Percentiles rank a stretch among this genome's conserved stretches.
Evolutionary conservation across 2,797 vertebrate genomes (phyloP).

Genomic region (Xyrichtys novacula): DNA sequence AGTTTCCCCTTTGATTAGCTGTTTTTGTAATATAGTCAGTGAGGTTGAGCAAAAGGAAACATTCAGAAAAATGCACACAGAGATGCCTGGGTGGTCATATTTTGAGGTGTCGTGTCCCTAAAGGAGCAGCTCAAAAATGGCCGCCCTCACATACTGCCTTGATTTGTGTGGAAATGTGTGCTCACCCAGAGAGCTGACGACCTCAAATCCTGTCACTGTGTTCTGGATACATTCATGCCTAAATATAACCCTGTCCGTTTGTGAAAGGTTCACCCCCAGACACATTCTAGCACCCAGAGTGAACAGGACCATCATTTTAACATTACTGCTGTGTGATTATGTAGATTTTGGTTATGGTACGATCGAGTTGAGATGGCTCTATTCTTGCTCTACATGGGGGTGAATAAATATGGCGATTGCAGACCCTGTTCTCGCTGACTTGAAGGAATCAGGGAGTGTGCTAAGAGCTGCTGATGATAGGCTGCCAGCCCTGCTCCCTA

Average conservation of each 20-base stretch:
- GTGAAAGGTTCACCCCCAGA: neutral
- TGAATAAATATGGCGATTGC: conserved; percentile 54
- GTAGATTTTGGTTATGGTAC: conserved; percentile 43
- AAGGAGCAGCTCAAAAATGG: neutral
- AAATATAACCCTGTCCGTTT: conserved; percentile 1
- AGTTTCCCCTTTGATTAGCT: no score
- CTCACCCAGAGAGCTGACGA: neutral
- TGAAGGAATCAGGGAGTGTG: conserved; percentile 56
- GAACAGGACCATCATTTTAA: conserved; percentile 37
- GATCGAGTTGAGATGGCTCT: conserved; percentile 24
- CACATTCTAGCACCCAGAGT: conserved; percentile 2
- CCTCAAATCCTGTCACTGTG: neutral
- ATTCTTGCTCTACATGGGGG: conserved; percentile 48
- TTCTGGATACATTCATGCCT: neutral
- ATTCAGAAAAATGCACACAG: no score
- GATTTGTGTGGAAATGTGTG: neutral
- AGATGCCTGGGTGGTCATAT: neutral
- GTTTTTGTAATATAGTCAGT: no score
- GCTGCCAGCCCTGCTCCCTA: conserved; percentile 68
- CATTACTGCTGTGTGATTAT: conserved; percentile 48
- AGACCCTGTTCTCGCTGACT: conserved; percentile 48
- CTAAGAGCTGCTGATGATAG: conserved; percentile 73
- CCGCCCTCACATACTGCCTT: no score
- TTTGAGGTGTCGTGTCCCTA: neutral
- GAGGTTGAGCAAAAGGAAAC: no score